Conservation (phyloP, 2,888 invertebrate genomes). For the Eutolmus rufibarbis region DNA sequence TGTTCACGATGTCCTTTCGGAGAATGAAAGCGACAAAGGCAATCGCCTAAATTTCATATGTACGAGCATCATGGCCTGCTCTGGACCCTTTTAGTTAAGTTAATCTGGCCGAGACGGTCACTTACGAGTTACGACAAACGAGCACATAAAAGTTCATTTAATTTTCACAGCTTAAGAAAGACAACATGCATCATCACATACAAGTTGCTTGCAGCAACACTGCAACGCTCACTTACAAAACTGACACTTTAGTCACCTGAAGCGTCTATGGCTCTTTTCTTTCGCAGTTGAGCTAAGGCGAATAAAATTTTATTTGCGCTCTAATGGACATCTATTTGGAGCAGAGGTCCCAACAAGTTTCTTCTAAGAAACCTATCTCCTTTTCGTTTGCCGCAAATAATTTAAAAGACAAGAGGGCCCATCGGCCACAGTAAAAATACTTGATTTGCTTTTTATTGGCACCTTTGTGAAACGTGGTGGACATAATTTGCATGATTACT, state of each 20-base stretch:
- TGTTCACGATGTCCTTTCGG: slow-evolving; percentile 29
- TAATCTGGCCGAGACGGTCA: neutral
- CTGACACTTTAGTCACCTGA: slow-evolving; percentile 18
- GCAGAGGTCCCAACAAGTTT: neutral
- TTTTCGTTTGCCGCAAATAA: slow-evolving; percentile 12
- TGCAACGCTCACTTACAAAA: neutral
- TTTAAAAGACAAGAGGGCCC: neutral
- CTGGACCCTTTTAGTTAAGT: neutral
- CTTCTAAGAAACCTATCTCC: slow-evolving; percentile 23
- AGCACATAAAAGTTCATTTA: neutral
- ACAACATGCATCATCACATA: neutral
- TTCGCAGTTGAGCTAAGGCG: neutral
- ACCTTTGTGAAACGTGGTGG: slow-evolving; percentile 33
- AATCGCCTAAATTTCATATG: neutral
- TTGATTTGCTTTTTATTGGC: slow-evolving; percentile 15
- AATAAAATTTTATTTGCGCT: slow-evolving; percentile 25
- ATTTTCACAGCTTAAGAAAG: neutral
- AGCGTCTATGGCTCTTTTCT: neutral
- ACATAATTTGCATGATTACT: slow-evolving; percentile 33
- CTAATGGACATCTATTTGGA: neutral
- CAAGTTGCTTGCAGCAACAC: no score
- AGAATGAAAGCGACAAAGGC: slow-evolving; percentile 1
- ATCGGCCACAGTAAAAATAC: neutral
- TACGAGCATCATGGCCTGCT: neutral
- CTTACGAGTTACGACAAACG: neutral